Evolutionary conservation across 1,140 invertebrate species (phyloP).

Genomic region (Achroia grisella): DNA sequence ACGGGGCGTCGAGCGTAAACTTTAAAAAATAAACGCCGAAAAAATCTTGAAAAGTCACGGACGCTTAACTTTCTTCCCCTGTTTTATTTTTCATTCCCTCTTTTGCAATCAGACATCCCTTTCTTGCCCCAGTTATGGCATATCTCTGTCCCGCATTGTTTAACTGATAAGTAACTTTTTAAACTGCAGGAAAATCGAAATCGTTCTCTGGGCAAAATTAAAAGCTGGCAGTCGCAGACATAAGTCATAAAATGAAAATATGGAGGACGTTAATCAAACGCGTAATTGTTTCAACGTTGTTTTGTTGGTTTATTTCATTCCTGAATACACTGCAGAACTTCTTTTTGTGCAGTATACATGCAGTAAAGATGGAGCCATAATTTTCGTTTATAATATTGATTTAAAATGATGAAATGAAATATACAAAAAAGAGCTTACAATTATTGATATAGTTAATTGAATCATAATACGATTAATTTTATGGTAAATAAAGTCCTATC

Average conservation of each 20-base stretch:
- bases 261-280: slow-evolving; percentile 42
- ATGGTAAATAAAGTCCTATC: too few species aligned
- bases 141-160: slow-evolving; percentile 41
- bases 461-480: too few species aligned
- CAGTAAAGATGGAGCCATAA: too few species aligned
- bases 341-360: too few species aligned
- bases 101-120: slow-evolving; percentile 37
- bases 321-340: too few species aligned
- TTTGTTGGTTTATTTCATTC: slow-evolving; percentile 7
- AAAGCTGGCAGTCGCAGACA: slow-evolving; percentile 61
- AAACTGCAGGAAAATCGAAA: slow-evolving; percentile 67
- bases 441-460: too few species aligned
- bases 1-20: slow-evolving; percentile 45
- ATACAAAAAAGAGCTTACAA: too few species aligned
- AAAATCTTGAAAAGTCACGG: slow-evolving; percentile 73
- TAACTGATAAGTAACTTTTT: slow-evolving; percentile 71
- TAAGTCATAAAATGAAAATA: slow-evolving; percentile 66
- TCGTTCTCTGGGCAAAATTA: slow-evolving; percentile 60
- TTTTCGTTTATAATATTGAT: too few species aligned
- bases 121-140: slow-evolving; percentile 21
- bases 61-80: slow-evolving; percentile 73
- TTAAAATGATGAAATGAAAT: too few species aligned
- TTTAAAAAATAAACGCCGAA: slow-evolving; percentile 71
- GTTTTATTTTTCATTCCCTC: slow-evolving; percentile 70
- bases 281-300: slow-evolving; percentile 22